A percentile compares a stretch with the other conserved stretches of the same genome.
phyloP scores from a whole-genome alignment of 2,888 invertebrate species.

The Subacronicta megacephala region DNA sequence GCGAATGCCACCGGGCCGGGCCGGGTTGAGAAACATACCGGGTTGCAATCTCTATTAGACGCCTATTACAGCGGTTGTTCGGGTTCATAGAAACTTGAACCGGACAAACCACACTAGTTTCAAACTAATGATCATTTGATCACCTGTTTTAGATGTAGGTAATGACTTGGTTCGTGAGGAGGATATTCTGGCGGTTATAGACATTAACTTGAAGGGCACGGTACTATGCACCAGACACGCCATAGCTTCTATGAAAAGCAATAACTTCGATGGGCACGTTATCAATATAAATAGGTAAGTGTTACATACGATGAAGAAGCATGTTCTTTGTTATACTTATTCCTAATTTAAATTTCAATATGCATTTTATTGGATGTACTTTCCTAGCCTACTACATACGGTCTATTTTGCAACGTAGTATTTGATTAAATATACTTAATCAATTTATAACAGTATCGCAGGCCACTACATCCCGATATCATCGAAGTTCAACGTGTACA shows the following conservation, averaged over 20 bases:
- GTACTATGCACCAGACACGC: conserved; percentile 82
- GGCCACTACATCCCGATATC: conserved; percentile 72
- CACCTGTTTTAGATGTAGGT: conserved; percentile 59
- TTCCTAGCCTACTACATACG: too few species aligned
- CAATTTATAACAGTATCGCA: conserved; percentile 65
- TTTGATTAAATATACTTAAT: too few species aligned
- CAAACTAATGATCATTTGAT: neutral
- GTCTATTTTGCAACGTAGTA: too few species aligned
- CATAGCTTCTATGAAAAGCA: conserved; percentile 76
- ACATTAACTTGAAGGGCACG: conserved; percentile 82
- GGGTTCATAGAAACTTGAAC: too few species aligned
- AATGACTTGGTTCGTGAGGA: conserved; percentile 59
- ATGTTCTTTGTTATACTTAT: too few species aligned
- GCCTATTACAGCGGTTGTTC: too few species aligned
- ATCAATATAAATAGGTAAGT: conserved; percentile 75
- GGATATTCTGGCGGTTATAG: conserved; percentile 61
- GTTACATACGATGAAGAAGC: neutral
- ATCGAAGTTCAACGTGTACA: conserved; percentile 77
- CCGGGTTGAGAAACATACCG: too few species aligned
- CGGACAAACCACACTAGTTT: too few species aligned
- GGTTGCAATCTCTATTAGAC: too few species aligned
- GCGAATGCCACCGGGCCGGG: too few species aligned
- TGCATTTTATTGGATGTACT: too few species aligned
- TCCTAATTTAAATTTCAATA: too few species aligned
- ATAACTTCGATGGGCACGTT: conserved; percentile 78